phyloP scores from a whole-genome alignment of 2,797 vertebrate species.

The Spinus olivaceus region DNA sequence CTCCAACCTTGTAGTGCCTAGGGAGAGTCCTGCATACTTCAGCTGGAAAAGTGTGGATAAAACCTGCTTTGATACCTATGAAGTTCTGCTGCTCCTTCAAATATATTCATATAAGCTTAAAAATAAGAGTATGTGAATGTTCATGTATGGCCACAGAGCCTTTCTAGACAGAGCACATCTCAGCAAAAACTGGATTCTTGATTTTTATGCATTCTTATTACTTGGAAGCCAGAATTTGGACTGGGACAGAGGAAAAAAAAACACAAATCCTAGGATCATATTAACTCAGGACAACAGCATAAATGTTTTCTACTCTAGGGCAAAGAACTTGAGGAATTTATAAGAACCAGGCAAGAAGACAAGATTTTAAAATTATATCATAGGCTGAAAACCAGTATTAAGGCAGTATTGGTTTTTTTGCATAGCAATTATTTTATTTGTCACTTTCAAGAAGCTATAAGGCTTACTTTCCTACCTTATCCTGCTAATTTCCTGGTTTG shows the following conservation, averaged over 20 bases:
- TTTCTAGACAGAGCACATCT: neutral
- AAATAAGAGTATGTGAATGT: neutral
- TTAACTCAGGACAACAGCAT: neutral
- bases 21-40: neutral
- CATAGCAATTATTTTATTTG: neutral
- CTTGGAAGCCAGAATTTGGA: neutral
- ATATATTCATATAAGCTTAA: neutral
- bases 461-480: neutral
- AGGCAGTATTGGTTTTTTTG: neutral
- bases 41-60: neutral
- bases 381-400: neutral
- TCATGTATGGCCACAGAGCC: neutral
- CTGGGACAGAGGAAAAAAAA: neutral
- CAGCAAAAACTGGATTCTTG: neutral
- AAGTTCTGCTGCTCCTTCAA: neutral
- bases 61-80: neutral
- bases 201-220: neutral
- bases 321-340: neutral
- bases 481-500: neutral
- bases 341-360: neutral
- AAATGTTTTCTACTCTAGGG: neutral
- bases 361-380: neutral
- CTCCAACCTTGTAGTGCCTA: neutral
- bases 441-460: neutral
- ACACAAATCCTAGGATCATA: neutral